Conservation (phyloP, 2,888 invertebrate species). For the Thymelicus acteon region DNA sequence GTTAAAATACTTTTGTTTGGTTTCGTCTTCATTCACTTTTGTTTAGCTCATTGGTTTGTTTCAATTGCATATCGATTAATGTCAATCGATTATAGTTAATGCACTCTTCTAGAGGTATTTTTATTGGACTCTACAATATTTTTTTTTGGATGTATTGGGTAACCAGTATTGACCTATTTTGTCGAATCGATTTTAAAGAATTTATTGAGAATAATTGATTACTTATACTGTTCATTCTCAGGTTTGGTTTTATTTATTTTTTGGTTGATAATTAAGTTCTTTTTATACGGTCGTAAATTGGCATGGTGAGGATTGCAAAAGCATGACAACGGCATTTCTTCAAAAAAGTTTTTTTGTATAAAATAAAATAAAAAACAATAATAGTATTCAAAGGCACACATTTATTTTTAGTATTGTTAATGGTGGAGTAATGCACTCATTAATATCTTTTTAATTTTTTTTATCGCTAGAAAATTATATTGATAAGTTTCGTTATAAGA, state of each 20-base stretch:
- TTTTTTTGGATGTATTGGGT: not conserved
- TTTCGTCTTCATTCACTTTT: slow-evolving; percentile 46
- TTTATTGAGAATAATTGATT: not conserved
- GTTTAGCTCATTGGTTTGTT: slow-evolving; percentile 35
- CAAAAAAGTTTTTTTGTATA: slow-evolving; percentile 7
- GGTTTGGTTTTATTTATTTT: slow-evolving; percentile 10
- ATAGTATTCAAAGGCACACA: not conserved
- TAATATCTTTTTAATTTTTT: not conserved
- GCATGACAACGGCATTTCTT: slow-evolving; percentile 35
- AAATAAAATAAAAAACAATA: not conserved
- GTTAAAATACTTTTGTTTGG: slow-evolving; percentile 48
- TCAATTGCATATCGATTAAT: slow-evolving; percentile 26
- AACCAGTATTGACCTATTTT: not conserved
- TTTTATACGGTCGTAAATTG: slow-evolving; percentile 17
- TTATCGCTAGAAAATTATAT: not conserved
- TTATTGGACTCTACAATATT: no score
- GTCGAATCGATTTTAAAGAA: slow-evolving; percentile 1
- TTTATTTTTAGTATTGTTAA: not conserved
- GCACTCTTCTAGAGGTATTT: not conserved
- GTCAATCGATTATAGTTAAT: slow-evolving; percentile 4
- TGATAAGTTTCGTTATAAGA: not conserved
- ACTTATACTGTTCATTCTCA: not conserved
- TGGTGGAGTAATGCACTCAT: slow-evolving; percentile 1
- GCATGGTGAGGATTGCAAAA: slow-evolving; percentile 32
- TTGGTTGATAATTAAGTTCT: slow-evolving; percentile 24